Evolutionary conservation across 2,888 invertebrate genomes (phyloP).

Genomic region (Mythimna lalbum): DNA sequence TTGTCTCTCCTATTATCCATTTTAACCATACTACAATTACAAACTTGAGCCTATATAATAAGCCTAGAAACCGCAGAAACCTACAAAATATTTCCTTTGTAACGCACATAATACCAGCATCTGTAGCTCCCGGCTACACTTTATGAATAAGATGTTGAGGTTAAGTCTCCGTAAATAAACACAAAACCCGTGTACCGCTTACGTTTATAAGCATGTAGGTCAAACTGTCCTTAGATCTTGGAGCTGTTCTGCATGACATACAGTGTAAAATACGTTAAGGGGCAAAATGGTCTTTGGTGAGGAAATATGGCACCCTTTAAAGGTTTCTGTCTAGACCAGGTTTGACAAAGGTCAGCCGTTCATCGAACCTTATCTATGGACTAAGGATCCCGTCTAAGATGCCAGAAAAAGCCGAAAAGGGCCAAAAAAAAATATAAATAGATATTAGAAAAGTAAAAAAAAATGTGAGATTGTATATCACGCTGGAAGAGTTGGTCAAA

Average conservation of each 20-base stretch:
- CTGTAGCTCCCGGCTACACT: constrained; percentile 34
- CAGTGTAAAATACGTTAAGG: background rate
- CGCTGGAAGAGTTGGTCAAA: too few species aligned
- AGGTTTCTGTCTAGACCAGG: constrained; percentile 17
- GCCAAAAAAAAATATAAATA: too few species aligned
- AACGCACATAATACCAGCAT: constrained; percentile 2
- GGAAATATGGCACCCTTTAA: constrained; percentile 34
- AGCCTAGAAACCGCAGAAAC: background rate
- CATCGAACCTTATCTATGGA: background rate
- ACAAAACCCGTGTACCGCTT: constrained; percentile 9
- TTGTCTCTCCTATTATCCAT: background rate
- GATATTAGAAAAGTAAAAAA: background rate
- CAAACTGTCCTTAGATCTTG: constrained; percentile 28
- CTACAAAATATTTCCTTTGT: constrained; percentile 23
- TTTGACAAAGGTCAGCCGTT: constrained; percentile 15
- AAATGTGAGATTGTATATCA: too few species aligned
- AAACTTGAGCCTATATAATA: background rate
- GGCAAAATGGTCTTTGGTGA: background rate
- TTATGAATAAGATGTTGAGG: constrained; percentile 32
- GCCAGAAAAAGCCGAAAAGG: background rate
- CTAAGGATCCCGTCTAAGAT: background rate
- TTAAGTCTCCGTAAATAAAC: constrained; percentile 43
- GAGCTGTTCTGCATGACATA: constrained; percentile 31
- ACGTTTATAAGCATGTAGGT: constrained; percentile 30
- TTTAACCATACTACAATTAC: background rate